Percentiles rank a stretch among this genome's conserved stretches.
phyloP scores from a whole-genome alignment of 2,113 vertebrate species.

The Spea multiplicata region DNA sequence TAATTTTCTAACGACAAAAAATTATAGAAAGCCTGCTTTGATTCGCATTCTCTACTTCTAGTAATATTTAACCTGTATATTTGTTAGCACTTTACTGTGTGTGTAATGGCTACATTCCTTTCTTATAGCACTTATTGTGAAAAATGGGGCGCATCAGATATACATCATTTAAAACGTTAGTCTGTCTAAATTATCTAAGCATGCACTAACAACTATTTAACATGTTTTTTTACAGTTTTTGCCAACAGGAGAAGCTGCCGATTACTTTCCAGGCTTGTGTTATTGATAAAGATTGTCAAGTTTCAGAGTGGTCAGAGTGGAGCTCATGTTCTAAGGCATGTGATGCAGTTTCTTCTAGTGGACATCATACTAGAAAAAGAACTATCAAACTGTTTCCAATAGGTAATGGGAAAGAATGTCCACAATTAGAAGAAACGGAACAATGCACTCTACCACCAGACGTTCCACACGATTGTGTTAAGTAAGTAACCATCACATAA shows the following conservation, averaged over 20 bases:
- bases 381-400: constrained; percentile 78
- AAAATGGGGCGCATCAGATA: too few species aligned
- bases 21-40: too few species aligned
- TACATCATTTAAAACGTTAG: too few species aligned
- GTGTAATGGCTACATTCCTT: too few species aligned
- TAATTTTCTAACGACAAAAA: too few species aligned
- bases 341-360: constrained; percentile 68
- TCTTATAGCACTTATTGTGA: too few species aligned
- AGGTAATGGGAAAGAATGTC: constrained; percentile 75
- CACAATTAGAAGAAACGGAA: constrained; percentile 75
- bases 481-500: constrained; percentile 68
- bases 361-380: constrained; percentile 71
- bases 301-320: constrained; percentile 87
- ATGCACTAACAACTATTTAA: not conserved
- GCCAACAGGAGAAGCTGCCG: constrained; percentile 80
- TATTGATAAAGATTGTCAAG: constrained; percentile 81
- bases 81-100: too few species aligned
- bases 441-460: constrained; percentile 75
- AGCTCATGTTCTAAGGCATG: constrained; percentile 84
- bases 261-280: constrained; percentile 89
- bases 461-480: constrained; percentile 73
- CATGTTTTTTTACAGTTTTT: constrained; percentile 71
- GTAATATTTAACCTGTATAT: too few species aligned
- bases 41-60: too few species aligned
- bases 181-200: not conserved